phyloP scores from a whole-genome alignment of 1,140 invertebrate species.

The Heliconius himera region DNA sequence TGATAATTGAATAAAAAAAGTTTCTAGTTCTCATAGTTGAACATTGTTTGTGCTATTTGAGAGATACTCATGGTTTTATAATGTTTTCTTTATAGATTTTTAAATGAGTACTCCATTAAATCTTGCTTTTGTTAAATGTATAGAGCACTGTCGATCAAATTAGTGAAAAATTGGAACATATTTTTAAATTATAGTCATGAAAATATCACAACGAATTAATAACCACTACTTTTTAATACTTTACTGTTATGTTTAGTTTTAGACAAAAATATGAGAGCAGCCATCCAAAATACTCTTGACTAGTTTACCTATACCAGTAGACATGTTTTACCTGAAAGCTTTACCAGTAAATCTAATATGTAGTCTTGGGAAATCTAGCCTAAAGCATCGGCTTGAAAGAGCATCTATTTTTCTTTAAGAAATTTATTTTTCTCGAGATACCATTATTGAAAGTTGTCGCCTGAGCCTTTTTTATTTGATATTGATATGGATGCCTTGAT shows the following conservation, averaged over 20 bases:
- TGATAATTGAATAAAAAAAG: conserved; percentile 8
- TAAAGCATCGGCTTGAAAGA: conserved; percentile 2
- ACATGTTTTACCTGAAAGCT: conserved; percentile 8
- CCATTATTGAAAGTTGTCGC: background rate
- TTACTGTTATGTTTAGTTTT: background rate
- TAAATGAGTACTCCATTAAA: too few relatives aligned
- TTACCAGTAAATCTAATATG: conserved; percentile 12
- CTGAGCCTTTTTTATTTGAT: background rate
- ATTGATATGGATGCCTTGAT: background rate
- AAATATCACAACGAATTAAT: background rate
- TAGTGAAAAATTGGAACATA: too few relatives aligned
- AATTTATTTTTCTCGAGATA: conserved; percentile 8
- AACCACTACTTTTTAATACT: background rate
- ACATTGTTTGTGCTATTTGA: background rate
- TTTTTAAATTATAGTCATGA: too few relatives aligned
- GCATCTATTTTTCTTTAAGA: background rate
- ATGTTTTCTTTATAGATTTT: too few relatives aligned
- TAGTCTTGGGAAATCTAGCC: conserved; percentile 8
- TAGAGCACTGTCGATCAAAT: too few relatives aligned
- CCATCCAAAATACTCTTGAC: background rate
- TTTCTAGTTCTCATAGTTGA: background rate
- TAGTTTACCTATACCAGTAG: background rate
- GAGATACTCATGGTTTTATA: background rate
- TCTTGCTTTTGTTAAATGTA: too few relatives aligned
- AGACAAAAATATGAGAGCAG: background rate